These are phyloP conservation scores for Dendrolimus houi DNA, from an alignment of 2,888 invertebrate species.

Conservation along the genomic window DNA sequence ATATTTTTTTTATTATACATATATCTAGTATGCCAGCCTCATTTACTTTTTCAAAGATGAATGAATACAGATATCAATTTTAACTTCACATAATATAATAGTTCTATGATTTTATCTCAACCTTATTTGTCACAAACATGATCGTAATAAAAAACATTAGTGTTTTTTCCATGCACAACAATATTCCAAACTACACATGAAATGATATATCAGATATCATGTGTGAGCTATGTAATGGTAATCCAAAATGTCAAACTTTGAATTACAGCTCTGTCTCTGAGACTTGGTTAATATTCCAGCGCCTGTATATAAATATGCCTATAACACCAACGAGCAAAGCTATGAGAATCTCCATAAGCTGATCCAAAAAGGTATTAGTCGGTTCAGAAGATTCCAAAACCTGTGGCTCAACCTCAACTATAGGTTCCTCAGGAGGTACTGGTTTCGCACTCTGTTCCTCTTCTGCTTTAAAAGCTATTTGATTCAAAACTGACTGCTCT, in stretches of 20 bases:
- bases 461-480: conserved; percentile 70
- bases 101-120: too few relatives aligned
- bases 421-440: conserved; percentile 36
- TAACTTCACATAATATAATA: too few relatives aligned
- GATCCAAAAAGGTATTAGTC: conserved; percentile 55
- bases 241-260: neutral
- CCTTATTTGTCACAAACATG: too few relatives aligned
- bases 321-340: conserved; percentile 61
- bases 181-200: too few relatives aligned
- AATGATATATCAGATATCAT: too few relatives aligned
- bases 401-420: conserved; percentile 41
- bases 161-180: too few relatives aligned
- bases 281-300: conserved; percentile 47
- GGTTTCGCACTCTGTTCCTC: conserved; percentile 55
- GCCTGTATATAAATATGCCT: conserved; percentile 61
- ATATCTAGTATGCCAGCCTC: too few relatives aligned
- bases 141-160: too few relatives aligned
- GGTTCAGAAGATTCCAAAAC: conserved; percentile 54
- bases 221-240: neutral
- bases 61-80: too few relatives aligned
- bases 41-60: too few relatives aligned
- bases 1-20: too few relatives aligned
- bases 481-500: conserved; percentile 61
- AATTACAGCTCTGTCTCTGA: conserved; percentile 44
- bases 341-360: conserved; percentile 57